Conservation (phyloP, 2,113 vertebrate genomes). For the Cercopithecus mona region DNA sequence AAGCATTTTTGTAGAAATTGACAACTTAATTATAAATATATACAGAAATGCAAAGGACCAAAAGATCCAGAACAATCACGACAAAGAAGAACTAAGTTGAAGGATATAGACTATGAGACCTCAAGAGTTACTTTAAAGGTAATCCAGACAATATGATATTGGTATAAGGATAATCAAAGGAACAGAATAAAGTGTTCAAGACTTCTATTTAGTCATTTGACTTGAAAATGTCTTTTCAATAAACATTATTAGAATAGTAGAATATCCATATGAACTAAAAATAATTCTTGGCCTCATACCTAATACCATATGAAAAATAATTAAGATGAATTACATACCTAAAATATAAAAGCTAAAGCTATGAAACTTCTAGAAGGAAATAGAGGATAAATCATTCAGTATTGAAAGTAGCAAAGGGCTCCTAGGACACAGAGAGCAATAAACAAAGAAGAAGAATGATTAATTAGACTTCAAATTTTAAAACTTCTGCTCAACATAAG, state of each 20-base stretch:
- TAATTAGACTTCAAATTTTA: neutral
- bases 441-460: neutral
- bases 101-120: neutral
- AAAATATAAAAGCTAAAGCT: constrained; percentile 14
- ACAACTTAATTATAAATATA: neutral
- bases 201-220: neutral
- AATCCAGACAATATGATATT: neutral
- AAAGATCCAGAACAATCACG: neutral
- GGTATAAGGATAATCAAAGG: neutral
- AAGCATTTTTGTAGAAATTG: neutral
- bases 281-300: neutral
- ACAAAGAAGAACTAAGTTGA: neutral
- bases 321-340: neutral
- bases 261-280: neutral
- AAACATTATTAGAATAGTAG: neutral
- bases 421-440: neutral
- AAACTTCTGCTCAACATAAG: neutral
- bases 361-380: neutral
- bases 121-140: neutral
- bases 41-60: neutral
- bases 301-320: neutral
- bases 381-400: neutral
- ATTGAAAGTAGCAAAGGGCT: neutral
- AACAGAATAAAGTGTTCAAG: neutral
- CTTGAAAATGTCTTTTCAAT: neutral